Evolutionary conservation across 2,888 invertebrate species (phyloP), one percentile per base, ranked within the genome.

Genomic region (Hyposoter dolosus): DNA sequence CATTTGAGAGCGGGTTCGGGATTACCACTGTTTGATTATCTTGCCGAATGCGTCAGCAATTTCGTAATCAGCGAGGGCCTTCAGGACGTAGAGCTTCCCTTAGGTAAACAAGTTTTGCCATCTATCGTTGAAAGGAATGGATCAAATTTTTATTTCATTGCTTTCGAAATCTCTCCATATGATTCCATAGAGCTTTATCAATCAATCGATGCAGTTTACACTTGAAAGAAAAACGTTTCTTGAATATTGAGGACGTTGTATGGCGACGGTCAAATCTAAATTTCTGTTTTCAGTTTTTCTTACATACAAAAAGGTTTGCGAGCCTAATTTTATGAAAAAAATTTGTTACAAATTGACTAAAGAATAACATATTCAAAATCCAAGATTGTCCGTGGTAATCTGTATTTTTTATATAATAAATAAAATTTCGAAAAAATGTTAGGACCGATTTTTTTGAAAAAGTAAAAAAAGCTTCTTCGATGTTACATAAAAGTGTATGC

Each of bases 31-130:
- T 98, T 97, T 94, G 96, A 97, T 92, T 97, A 96, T 94, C 95
- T 98, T 82, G 98, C 97, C 0, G 95, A 96, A 88, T 97, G 97
- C 93, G 96, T 98, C 87, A 95, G 95, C 85, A 95, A 96, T 91
- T 97, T 98, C 94, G 95, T 97, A 75, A 94, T 94, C 40, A 95
- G 95, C 60, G 95, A 96, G 89, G 95, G 95, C 86, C 95, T 97
- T 93, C 95, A 95, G 90, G 94, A 95, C 17, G 92, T 93, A 84
- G 94, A 95, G 86, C 94, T 97, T 87, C 96, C 97, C 1, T 93
- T 97, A 87, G 98, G 97, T 97, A 94, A 94, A 79, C 60, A 23
- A 63, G 3, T 7, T 19, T 6, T 9, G 9, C 5, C 12, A 19
- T 19, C 0, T 53, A 53, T n/a, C n/a, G 3, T 17, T 50, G 3